Base-by-base conservation (phyloP, 2,797 vertebrate genomes). In the Chromis chromis region DNA sequence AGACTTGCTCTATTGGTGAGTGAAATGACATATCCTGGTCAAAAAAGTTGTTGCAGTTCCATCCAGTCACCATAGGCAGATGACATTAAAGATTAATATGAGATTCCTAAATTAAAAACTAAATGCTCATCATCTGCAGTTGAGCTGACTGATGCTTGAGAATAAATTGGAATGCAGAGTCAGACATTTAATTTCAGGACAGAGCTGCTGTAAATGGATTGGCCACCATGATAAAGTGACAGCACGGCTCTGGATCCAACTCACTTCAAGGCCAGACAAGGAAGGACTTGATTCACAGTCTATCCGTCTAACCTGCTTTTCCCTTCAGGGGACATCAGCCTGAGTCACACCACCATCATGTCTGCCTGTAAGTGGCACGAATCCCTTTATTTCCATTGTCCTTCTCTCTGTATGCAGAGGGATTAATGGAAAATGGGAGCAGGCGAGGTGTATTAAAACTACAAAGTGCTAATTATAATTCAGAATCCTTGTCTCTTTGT, bases 391-490 rank as follows among this genome's bases (percentile, higher is more conserved):
- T 33, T 11, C 31, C 14, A n/a, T 25, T 28, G 6, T 52, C 59
- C 33, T 0, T 33, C 64, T 28, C 28, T 80, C 63, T 39, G 14
- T 36, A 65, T 80, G 58, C 58, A 70, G 63, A 70, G 21, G 16
- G 58, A 40, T 2, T 9, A 53, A 1, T 1, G 1, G 10, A 55
- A 22, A 22, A 27, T 2, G 33, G 65, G 8, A 72, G 55, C 74
- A 58, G 69, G 48, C 11, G 22, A 59, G 54, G 40, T 17, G 19
- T 60, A 84, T 85, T 90, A 85, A 87, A 80, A 82, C 65, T 76
- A 77, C 74, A 78, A 76, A 70, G 76, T 50, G 69, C 74, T 88
- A 73, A 86, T 91, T 91, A 78, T 55, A 33, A 89, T 81, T 89
- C 86, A 59, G 42, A 62, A 27, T 79, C 54, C 70, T 52, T 27